Evolutionary conservation across 2,888 invertebrate genomes (phyloP), one percentile per base, ranked within the genome.

Genomic region (Sabellastarte sp.): DNA sequence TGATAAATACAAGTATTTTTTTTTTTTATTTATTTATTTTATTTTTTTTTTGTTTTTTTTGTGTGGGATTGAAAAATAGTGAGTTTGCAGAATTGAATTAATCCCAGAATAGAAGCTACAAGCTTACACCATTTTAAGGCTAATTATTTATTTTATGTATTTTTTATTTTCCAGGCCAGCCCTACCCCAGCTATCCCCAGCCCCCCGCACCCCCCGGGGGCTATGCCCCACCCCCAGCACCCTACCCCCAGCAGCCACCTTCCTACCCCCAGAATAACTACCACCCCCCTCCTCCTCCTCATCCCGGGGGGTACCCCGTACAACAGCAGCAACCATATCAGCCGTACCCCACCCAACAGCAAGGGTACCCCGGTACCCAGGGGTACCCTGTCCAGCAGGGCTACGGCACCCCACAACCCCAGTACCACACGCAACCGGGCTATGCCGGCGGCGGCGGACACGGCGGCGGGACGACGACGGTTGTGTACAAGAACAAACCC

Each of bases 401-500:
- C 41, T 4, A n/a, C 20, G 20, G n/a, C 20, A n/a, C 30, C 53
- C 28, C 32, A 20, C 28, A 56, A 61, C 33, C 61, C 61, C 24
- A 53, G 56, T 28, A 30, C 60, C 50, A 24, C 33, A 30, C 41
- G 41, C 41, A 41, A 41, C 41, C 41, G 10, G 41, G 10, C 10
- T 41, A 41, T 41, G 41, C 41, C 10, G 10, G 20, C 10, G 10
- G 10, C 41, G n/a, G n/a, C n/a, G n/a, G n/a, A n/a, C n/a, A n/a
- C 10, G 10, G 20, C 10, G 10, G 10, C 41, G 50, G 58, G 29
- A 31, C 52, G 30, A 59, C 59, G 50, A 63, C 63, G 31, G 32
- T 63, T 24, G 15, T 60, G 10, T 31, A 60, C 4, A 60, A 55
- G 50, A 56, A 60, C 26, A 60, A 60, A 28, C 52, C 30, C 3